A percentile compares a stretch with the other conserved stretches of the same genome.
phyloP scores from a whole-genome alignment of 2,113 vertebrate genomes.

The Ceratotherium simum region DNA sequence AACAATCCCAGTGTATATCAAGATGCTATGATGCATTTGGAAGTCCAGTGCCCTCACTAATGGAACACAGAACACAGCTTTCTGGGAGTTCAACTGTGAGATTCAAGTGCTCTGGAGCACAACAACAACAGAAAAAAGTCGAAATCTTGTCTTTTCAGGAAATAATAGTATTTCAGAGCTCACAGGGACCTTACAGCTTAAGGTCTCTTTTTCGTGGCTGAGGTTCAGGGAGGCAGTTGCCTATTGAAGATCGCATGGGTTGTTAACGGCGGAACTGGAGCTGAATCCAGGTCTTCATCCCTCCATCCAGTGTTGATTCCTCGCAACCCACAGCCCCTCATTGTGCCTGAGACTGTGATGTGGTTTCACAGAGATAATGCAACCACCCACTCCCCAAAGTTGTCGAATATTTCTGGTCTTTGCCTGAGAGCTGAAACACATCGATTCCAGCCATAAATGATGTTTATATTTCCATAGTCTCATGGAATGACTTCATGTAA shows the following conservation, averaged over 20 bases:
- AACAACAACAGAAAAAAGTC: no score
- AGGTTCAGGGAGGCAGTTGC: not conserved
- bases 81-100: not conserved
- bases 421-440: not conserved
- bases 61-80: not conserved
- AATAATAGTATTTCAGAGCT: not conserved
- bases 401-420: not conserved
- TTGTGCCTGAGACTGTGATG: not conserved
- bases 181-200: not conserved
- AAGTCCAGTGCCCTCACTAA: not conserved
- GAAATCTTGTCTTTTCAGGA: not conserved
- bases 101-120: not conserved
- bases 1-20: not conserved
- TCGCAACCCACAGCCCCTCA: not conserved
- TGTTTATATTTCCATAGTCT: not conserved
- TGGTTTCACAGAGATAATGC: not conserved
- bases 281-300: not conserved
- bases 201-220: not conserved
- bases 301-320: not conserved
- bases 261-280: not conserved
- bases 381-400: not conserved
- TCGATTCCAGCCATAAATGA: not conserved
- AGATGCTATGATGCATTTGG: not conserved
- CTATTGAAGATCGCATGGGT: not conserved
- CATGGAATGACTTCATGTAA: not conserved